These are phyloP conservation scores for Lacanobia oleracea DNA, from an alignment of 2,888 invertebrate genomes.

Conservation along the genomic window DNA sequence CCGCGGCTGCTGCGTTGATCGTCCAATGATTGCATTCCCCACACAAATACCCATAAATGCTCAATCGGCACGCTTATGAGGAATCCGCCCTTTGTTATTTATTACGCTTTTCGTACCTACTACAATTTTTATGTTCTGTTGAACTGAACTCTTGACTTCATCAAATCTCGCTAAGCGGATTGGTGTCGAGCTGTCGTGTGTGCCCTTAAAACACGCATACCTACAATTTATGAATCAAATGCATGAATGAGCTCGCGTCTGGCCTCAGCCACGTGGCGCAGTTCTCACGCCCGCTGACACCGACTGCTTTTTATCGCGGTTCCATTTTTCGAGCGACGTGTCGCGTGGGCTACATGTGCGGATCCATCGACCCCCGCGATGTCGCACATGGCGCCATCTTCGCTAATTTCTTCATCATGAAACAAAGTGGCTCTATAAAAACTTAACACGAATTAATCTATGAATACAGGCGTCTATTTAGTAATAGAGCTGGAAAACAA, in stretches of 20 bases:
- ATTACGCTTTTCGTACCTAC: constrained; percentile 19
- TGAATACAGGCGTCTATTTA: constrained; percentile 36
- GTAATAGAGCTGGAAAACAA: constrained; percentile 36
- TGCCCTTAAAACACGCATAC: constrained; percentile 75
- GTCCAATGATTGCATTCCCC: constrained; percentile 77
- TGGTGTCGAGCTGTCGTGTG: constrained; percentile 60
- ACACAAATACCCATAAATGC: constrained; percentile 75
- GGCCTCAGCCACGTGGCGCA: constrained; percentile 83
- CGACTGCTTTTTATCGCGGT: constrained; percentile 85
- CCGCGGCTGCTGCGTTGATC: constrained; percentile 72
- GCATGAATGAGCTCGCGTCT: constrained; percentile 86
- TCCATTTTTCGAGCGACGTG: constrained; percentile 80
- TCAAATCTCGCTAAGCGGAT: constrained; percentile 51
- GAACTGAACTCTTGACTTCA: constrained; percentile 28
- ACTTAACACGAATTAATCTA: constrained; percentile 55
- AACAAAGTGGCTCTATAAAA: constrained; percentile 67
- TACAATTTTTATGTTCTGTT: constrained; percentile 5
- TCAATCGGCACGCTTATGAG: constrained; percentile 58
- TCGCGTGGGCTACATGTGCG: constrained; percentile 88
- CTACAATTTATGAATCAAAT: constrained; percentile 89
- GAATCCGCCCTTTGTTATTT: constrained; percentile 36
- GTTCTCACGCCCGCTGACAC: constrained; percentile 86
- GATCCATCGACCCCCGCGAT: constrained; percentile 84
- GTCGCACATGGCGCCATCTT: constrained; percentile 84
- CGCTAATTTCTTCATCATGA: constrained; percentile 87